A percentile compares a stretch with the other conserved stretches of the same genome.
These are phyloP conservation scores for Leptinotarsa lineolata DNA, from an alignment of 1,140 invertebrate species.

Conservation along the genomic window DNA sequence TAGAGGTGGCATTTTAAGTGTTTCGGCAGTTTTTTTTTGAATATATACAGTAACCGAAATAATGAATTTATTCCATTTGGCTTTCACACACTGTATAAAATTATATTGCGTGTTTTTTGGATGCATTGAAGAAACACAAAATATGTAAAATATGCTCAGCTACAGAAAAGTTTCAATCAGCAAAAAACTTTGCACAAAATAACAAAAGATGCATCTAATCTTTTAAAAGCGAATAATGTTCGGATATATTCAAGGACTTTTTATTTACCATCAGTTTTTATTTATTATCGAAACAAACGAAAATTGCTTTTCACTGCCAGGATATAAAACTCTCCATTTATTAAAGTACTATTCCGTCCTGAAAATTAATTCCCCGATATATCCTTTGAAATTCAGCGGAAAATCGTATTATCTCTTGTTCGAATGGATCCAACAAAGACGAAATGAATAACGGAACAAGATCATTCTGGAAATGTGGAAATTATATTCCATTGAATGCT, in stretches of 20 bases:
- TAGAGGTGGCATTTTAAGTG: too few relatives aligned
- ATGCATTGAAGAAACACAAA: too few relatives aligned
- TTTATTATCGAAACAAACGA: neutral
- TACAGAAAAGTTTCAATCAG: too few relatives aligned
- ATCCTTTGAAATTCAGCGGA: conserved; percentile 2
- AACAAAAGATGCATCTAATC: too few relatives aligned
- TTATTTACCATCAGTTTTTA: neutral
- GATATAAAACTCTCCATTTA: conserved; percentile 1
- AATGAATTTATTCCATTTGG: too few relatives aligned
- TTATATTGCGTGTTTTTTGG: too few relatives aligned
- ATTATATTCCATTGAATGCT: neutral
- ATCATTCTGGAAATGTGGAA: neutral
- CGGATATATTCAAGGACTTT: neutral
- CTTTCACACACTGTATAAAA: too few relatives aligned
- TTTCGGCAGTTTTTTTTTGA: too few relatives aligned
- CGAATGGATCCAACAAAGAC: neutral
- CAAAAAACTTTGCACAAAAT: too few relatives aligned
- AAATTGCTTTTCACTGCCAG: neutral
- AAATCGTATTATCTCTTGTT: neutral
- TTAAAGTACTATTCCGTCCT: neutral
- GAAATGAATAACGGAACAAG: neutral
- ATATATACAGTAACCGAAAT: too few relatives aligned
- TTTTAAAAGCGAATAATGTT: too few relatives aligned
- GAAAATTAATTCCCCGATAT: neutral
- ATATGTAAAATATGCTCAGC: too few relatives aligned